Conservation (phyloP, 2,113 vertebrate species). For the Chaetura pelagica region DNA sequence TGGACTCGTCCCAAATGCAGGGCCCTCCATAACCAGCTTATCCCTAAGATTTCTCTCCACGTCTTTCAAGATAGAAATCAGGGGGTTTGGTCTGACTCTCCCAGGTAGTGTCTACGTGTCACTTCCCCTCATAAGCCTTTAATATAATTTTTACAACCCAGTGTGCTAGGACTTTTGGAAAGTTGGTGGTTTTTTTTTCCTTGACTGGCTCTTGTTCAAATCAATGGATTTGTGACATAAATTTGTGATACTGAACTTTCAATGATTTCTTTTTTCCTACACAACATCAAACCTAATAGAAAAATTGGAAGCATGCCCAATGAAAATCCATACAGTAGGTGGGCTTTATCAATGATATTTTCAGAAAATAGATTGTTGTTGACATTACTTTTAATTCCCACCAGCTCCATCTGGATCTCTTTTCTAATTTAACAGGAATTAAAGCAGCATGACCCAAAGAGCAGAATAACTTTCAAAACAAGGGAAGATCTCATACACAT, state of each 20-base stretch:
- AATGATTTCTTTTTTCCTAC: not conserved
- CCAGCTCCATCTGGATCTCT: not conserved
- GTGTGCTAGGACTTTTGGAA: not conserved
- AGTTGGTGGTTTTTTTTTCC: not conserved
- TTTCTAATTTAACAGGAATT: not conserved
- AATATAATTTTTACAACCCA: not conserved
- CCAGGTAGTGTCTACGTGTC: not conserved
- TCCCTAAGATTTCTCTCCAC: not conserved
- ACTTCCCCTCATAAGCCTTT: not conserved
- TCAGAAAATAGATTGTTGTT: constrained; percentile 16
- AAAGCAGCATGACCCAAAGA: not conserved
- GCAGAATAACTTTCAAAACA: not conserved
- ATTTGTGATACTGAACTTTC: not conserved
- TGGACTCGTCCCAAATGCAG: not conserved
- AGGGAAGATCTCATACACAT: not conserved
- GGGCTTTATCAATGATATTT: not conserved
- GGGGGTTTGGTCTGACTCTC: not conserved
- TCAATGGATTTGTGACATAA: not conserved
- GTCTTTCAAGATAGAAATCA: not conserved
- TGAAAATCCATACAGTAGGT: constrained; percentile 21
- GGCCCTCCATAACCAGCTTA: not conserved
- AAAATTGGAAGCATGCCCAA: constrained; percentile 26
- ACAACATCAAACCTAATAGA: constrained; percentile 40
- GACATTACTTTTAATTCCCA: not conserved
- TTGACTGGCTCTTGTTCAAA: not conserved